Base-by-base conservation (phyloP, 2,888 invertebrate species). In the Alloscopus bannaensis region DNA sequence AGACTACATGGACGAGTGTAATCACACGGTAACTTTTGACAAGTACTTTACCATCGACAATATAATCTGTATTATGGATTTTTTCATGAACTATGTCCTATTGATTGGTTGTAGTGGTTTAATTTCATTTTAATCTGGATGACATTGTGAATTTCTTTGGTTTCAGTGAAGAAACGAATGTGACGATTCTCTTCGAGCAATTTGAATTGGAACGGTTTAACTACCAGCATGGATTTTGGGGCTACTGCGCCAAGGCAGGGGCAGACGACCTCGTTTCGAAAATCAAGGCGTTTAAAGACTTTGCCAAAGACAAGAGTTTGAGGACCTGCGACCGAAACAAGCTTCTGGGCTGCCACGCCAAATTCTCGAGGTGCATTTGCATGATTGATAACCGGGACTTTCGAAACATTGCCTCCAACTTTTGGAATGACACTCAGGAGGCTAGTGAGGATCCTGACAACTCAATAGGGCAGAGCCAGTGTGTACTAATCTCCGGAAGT, bases 171-270 rank as follows among this genome's bases (percentile, higher is more conserved):
- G 45, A 60, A 2, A 31, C 24, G 2, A 29, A 40, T 11, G 8
- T 73, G 11, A 22, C 18, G 11, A 1, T 3, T 0, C 4, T 47
- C 2, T 18, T 76, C 0, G 76, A 76, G 31, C n/a, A 29, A 0
- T 55, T 69, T 2, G 76, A 76, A 47, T 8, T 62, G 18, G 40
- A 16, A n/a, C 57, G 76, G 1, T n/a, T n/a, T 20, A 22, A 29
- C n/a, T 76, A 76, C n/a, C 24, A 16, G 1, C 50, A 45, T 11
- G 76, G 76, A 4, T 20, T 62, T 1, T 76, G 76, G 76, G 76
- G 76, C 1, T 69, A 76, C 31, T 76, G 76, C 18, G 68, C 62
- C 8, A 11, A 42, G 2, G 76, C 68, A 36, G 76, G 76, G 11
- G 69, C 64, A 0, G 64, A 29, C 13, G 45, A 64, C 3, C 36